Evolutionary conservation across 2,888 invertebrate genomes (phyloP), one percentile per base, ranked within the genome.

Genomic region (Machimus atricapillus): DNA sequence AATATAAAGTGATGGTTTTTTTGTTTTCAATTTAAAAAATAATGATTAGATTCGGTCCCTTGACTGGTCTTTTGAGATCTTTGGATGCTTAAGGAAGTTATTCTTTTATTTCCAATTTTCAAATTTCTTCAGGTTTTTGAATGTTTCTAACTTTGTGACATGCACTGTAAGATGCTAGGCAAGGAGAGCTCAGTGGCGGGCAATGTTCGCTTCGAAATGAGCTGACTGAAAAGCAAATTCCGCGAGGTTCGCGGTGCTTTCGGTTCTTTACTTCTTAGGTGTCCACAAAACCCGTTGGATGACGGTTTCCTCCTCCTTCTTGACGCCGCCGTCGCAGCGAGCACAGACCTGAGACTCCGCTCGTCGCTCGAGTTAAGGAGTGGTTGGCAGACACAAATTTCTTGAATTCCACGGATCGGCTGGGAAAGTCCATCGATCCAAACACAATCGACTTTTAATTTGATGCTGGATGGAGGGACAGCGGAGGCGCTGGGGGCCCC

Each of bases 361-460:
- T 78, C 23, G 23, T 16, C 78, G 34, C 46, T 78, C 43, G 23
- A 23, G 14, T 78, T 43, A 78, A 78, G 78, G 78, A 78, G 78
- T 78, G 78, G 78, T 43, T 78, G 40, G 78, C 23, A 78, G 78
- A 78, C 78, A 78, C 76, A 78, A 78, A 78, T 78, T 78, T 37
- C 78, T 78, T 78, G 78, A 78, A 78, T 78, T 78, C 78, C 43
- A 19, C 19, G 78, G 14, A 43, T 37, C 43, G 78, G 78, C 78
- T 78, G 78, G 78, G 78, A 78, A 78, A 78, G 78, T 78, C 78
- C 78, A 78, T 78, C 78, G 78, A 78, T 78, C 78, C 43, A 78
- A 78, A 43, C 46, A 78, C 78, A 78, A 78, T 78, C 19, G 78
- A 23, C 78, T 78, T 78, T 78, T 78, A 78, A 78, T 78, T 78